These are phyloP conservation scores for Harpagifer antarcticus DNA, from an alignment of 2,797 vertebrate species.

Conservation along the genomic window DNA sequence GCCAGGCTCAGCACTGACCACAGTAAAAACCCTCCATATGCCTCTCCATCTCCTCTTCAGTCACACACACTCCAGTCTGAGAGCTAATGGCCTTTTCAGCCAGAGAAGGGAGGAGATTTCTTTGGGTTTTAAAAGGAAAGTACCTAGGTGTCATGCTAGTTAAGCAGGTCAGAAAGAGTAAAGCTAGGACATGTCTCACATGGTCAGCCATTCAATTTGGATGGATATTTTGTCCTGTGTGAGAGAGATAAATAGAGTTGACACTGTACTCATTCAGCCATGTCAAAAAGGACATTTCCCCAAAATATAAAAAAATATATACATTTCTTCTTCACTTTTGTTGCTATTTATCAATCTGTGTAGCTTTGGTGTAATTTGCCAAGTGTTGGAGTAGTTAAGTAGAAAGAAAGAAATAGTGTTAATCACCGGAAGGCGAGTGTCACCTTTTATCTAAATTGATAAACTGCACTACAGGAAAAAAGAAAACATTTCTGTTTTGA, in stretches of 20 bases:
- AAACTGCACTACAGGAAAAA: no score
- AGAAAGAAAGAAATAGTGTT: no score
- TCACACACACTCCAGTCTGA: constrained; percentile 72
- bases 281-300: neutral
- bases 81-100: constrained; percentile 77
- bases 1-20: constrained; percentile 83
- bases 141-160: constrained; percentile 75
- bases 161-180: constrained; percentile 76
- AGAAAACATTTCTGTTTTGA: no score
- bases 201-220: neutral
- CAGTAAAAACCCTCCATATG: constrained; percentile 83
- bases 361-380: no score
- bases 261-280: constrained; percentile 29
- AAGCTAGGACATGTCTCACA: constrained; percentile 61
- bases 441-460: no score
- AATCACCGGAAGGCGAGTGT: no score
- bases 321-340: no score
- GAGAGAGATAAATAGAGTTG: constrained; percentile 17
- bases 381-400: no score
- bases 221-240: constrained; percentile 14
- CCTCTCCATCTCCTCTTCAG: constrained; percentile 70
- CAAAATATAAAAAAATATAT: no score
- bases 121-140: constrained; percentile 68
- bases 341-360: no score
- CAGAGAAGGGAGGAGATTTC: constrained; percentile 68